These are phyloP conservation scores for Speoplatyrhinus poulsoni DNA, from an alignment of 2,113 vertebrate genomes.

Conservation along the genomic window DNA sequence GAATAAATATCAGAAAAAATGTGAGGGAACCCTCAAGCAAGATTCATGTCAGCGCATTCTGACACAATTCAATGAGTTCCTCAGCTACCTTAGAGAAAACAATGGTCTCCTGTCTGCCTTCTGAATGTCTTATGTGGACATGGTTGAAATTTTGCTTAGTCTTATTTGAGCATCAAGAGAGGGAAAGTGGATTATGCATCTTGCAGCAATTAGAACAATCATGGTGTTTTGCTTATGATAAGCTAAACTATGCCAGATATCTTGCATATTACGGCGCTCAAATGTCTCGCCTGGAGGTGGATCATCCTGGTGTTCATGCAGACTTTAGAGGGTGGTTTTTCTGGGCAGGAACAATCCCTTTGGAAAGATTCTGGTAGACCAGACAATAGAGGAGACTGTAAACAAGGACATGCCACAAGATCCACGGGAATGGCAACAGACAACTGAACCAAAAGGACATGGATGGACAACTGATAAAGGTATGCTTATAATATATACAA, in stretches of 20 bases:
- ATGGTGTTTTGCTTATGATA: slow-evolving; percentile 7
- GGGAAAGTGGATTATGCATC: background rate
- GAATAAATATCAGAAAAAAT: background rate
- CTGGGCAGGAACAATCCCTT: slow-evolving; percentile 1
- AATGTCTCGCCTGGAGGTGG: background rate
- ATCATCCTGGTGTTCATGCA: slow-evolving; percentile 4
- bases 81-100: slow-evolving; percentile 3
- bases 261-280: background rate
- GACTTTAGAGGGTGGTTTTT: slow-evolving; percentile 3
- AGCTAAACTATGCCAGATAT: slow-evolving; percentile 7
- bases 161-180: slow-evolving; percentile 1
- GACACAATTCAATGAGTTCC: background rate
- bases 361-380: slow-evolving; percentile 1
- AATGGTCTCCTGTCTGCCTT: slow-evolving; percentile 3
- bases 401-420: too few species aligned
- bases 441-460: too few species aligned
- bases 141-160: slow-evolving; percentile 2
- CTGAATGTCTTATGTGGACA: slow-evolving; percentile 3
- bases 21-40: background rate
- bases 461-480: too few species aligned
- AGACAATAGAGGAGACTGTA: background rate
- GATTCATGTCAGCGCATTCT: background rate
- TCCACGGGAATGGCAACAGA: too few species aligned
- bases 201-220: background rate
- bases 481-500: too few species aligned